A percentile compares a stretch with the other conserved stretches of the same genome.
These are phyloP conservation scores for Alca torda DNA, from an alignment of 2,797 vertebrate species.

Conservation along the genomic window DNA sequence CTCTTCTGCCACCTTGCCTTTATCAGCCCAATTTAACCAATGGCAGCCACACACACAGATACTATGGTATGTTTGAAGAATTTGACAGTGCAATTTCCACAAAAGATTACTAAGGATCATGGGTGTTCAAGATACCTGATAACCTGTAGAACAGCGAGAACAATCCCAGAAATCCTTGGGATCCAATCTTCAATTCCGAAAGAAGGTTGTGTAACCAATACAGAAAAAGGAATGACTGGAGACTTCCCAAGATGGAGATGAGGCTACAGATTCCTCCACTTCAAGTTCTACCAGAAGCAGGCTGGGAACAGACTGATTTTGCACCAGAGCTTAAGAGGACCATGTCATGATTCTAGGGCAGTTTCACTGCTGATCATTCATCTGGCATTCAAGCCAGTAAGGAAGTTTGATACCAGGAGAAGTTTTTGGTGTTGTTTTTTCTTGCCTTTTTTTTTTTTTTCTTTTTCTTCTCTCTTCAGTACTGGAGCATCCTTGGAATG, in stretches of 20 bases:
- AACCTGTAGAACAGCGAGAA: neutral
- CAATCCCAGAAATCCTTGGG: slow-evolving; percentile 29
- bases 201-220: neutral
- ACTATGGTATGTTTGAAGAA: neutral
- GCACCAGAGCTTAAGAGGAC: neutral
- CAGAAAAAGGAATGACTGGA: neutral
- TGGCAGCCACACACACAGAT: neutral
- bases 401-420: neutral
- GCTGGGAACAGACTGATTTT: neutral
- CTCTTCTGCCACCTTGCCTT: slow-evolving; percentile 23
- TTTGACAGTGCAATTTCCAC: neutral
- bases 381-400: neutral
- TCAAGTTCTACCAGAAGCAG: neutral
- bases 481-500: neutral
- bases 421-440: neutral
- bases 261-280: neutral
- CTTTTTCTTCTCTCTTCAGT: slow-evolving; percentile 1
- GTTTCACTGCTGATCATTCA: neutral
- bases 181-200: slow-evolving; percentile 3
- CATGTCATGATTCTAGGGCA: neutral
- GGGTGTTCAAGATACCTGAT: slow-evolving; percentile 30
- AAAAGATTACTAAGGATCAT: neutral
- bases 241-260: neutral
- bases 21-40: neutral
- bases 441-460: too few relatives aligned